phyloP scores from a whole-genome alignment of 1,140 invertebrate species.

The Drosophila pandora region DNA sequence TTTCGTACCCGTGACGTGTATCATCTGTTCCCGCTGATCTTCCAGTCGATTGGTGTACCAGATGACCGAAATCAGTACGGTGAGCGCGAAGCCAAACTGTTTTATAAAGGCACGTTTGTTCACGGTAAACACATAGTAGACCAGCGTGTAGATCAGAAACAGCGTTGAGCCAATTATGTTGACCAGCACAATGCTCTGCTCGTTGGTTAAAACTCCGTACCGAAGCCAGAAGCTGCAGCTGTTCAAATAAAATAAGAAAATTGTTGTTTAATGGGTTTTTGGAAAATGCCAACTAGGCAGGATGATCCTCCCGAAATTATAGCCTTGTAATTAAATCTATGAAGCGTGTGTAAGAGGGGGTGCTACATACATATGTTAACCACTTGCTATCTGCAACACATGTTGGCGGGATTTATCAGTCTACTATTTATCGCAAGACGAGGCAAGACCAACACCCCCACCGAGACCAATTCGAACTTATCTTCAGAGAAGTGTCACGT shows the following conservation, averaged over 20 bases:
- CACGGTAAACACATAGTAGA: constrained; percentile 86
- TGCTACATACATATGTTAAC: too few relatives aligned
- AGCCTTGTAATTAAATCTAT: background rate
- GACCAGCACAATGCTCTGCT: constrained; percentile 87
- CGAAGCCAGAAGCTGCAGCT: constrained; percentile 87
- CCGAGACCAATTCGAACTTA: constrained; percentile 31
- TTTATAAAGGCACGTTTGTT: constrained; percentile 74
- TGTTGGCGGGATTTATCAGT: background rate
- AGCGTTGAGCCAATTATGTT: constrained; percentile 87
- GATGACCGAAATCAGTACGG: constrained; percentile 62
- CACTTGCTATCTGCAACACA: background rate
- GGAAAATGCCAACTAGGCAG: constrained; percentile 29
- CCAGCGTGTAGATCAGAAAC: constrained; percentile 86
- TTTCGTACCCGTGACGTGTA: constrained; percentile 68
- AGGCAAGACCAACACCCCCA: background rate
- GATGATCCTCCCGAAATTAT: background rate
- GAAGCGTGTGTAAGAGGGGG: background rate
- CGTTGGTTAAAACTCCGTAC: constrained; percentile 88
- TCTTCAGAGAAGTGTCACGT: constrained; percentile 47
- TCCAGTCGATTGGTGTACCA: constrained; percentile 61
- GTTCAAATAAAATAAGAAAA: constrained; percentile 38
- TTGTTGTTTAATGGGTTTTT: background rate
- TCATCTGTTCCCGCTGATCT: constrained; percentile 57
- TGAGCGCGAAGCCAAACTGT: constrained; percentile 65
- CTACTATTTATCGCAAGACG: background rate